Evolutionary conservation across 2,797 vertebrate genomes (phyloP).

Genomic region (Mallotus villosus): DNA sequence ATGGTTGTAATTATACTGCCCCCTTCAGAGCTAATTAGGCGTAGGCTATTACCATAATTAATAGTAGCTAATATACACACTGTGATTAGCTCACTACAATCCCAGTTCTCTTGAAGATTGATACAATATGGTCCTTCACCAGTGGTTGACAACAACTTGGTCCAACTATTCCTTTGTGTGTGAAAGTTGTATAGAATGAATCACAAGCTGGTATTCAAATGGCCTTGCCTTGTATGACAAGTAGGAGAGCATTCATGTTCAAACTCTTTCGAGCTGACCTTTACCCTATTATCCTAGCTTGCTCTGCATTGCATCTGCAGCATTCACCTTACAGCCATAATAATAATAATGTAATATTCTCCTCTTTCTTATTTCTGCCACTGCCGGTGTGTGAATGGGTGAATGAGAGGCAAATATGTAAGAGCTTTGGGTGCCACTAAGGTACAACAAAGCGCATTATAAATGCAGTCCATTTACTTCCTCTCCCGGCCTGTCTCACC

Average conservation of each 20-base stretch:
- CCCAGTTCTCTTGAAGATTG: background rate
- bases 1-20: background rate
- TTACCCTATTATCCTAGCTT: slow-evolving; percentile 13
- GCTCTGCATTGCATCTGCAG: background rate
- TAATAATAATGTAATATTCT: background rate
- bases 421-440: too few relatives aligned
- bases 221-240: background rate
- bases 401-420: too few relatives aligned
- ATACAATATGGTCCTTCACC: background rate
- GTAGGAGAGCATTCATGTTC: background rate
- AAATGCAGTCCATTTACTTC: too few relatives aligned
- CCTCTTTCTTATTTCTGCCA: background rate
- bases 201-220: background rate
- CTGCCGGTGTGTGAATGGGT: background rate
- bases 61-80: background rate
- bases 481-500: too few relatives aligned
- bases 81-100: background rate
- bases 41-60: too few relatives aligned
- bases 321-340: background rate
- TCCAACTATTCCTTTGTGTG: too few relatives aligned
- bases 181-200: background rate
- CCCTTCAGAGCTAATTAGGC: background rate
- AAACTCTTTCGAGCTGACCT: background rate
- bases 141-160: background rate
- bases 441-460: too few relatives aligned